Base-by-base conservation (phyloP, 2,113 vertebrate genomes). In the Galeopterus variegatus region DNA sequence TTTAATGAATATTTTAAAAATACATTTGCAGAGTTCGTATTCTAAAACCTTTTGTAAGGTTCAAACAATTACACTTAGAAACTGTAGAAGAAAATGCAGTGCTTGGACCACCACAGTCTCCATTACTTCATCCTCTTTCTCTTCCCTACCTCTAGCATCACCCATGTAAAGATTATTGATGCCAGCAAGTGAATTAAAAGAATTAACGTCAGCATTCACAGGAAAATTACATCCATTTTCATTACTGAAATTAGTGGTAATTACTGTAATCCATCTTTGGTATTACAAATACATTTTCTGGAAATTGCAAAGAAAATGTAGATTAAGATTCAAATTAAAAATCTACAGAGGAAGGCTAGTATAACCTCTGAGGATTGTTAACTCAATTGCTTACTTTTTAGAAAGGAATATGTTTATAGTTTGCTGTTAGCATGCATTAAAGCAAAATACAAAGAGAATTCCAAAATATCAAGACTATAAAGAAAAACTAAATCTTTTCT, bases 1-100 rank as follows among this genome's bases (percentile, higher is more conserved):
- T 95, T 96, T 92, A 79, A 84, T 90, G 48, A 96, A 76, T 83
- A 90, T 1, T 54, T 93, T 89, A 82, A 94, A 93, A 88, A 81
- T 75, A 69, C 3, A 70, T 80, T 67, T 72, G 2, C 52, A 87
- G 36, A 87, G 88, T 33, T 84, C 52, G 70, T 79, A 89, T 83
- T 93, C 60, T 79, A 93, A 93, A 95, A 70, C 7, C 28, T 93
- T 95, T 88, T 10, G 0, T 31, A 84, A 73, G 8, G 77, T 41
- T 69, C 58, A 95, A 64, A 76, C 28, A 86, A 76, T 45, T 33
- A 88, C 33, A 50, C 14, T 84, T 31, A 90, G 84, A 52, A 86
- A 89, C 73, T 54, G 4, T 31, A 75, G 23, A 73, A 48, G 36
- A 76, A 93, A 87, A 77, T 56, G 13, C 58, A 82, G 54, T 65